Evolutionary conservation across 1,140 invertebrate genomes (phyloP), one percentile per base, ranked within the genome.

Genomic region (Cryptotermes secundus): DNA sequence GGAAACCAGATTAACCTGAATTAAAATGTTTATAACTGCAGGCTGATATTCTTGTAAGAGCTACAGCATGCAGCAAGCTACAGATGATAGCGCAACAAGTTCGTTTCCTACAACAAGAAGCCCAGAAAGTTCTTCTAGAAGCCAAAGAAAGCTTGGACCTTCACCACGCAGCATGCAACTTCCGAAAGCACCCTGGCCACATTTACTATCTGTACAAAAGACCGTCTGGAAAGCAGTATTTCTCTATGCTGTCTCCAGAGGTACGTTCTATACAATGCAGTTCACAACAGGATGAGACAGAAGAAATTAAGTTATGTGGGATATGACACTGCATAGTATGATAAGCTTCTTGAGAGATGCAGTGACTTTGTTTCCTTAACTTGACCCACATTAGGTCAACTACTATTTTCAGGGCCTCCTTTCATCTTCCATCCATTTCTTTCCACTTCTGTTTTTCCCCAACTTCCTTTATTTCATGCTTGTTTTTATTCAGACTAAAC

Each of bases 161-260:
- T 53, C 93, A 96, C 87, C 91, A 93, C 87, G 92, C 92, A 2
- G 91, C 94, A 3, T 96, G 95, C 87, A 96, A 96, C 88, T 93
- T 96, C 87, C 89, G 93, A 2, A 95, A 95, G 89, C 92, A 92
- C 83, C 93, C 94, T 65, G 95, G 95, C 3, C 90, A 92, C 26
- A 90, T 93, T 79, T 96, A 96, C 89, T 93, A 96, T 88, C 89
- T 96, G 36, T 96, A 95, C 88, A 87, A 93, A 88, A 89, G 92
- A 88, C 86, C 91, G 82, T 92, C 92, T 10, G 95, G 93, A 35
- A 91, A 93, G 86, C 88, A 87, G 83, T 95, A 95, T 88, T 94
- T 96, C 86, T 95, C 94, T 53, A 94, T 96, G 90, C 87, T 96
- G 19, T 95, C 93, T 85, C 95, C 95, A 65, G 88, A 94, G 89